These are phyloP conservation scores for Syrphus vitripennis DNA, from an alignment of 2,888 invertebrate genomes.

Conservation along the genomic window DNA sequence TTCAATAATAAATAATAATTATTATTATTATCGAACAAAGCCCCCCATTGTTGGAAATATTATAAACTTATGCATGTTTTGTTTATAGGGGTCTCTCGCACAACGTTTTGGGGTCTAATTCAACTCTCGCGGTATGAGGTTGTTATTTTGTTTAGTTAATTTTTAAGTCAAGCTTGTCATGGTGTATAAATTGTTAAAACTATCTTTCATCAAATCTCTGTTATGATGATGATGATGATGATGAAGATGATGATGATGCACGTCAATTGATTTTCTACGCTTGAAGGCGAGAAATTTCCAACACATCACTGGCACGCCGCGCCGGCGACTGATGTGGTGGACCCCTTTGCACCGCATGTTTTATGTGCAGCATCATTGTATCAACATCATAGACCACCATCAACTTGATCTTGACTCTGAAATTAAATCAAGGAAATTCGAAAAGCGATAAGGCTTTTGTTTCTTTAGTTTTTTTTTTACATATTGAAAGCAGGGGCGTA, in stretches of 20 bases:
- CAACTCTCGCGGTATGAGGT: not conserved
- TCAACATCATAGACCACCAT: conserved; percentile 3
- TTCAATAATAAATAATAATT: conserved; percentile 48
- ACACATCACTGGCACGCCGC: not conserved
- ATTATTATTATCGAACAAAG: conserved; percentile 20
- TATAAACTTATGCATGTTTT: not conserved
- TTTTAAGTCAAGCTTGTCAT: conserved; percentile 32
- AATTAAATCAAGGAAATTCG: conserved; percentile 49
- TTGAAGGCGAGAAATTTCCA: conserved; percentile 58
- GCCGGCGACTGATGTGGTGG: no score
- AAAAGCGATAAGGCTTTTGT: conserved; percentile 33
- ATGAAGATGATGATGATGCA: conserved; percentile 50
- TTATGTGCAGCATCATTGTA: not conserved
- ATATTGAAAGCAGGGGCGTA: not conserved
- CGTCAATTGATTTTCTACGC: conserved; percentile 68
- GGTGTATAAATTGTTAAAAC: conserved; percentile 4
- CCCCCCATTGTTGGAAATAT: conserved; percentile 7
- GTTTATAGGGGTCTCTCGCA: not conserved
- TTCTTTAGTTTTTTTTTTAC: not conserved
- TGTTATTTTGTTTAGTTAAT: not conserved
- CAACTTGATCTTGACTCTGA: conserved; percentile 68
- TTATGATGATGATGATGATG: not conserved
- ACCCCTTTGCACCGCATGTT: not conserved
- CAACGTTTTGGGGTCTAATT: not conserved
- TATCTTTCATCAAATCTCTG: conserved; percentile 37